A percentile compares a stretch with the other conserved stretches of the same genome.
Conservation (phyloP, 2,113 vertebrate genomes). For the Calonectris borealis region DNA sequence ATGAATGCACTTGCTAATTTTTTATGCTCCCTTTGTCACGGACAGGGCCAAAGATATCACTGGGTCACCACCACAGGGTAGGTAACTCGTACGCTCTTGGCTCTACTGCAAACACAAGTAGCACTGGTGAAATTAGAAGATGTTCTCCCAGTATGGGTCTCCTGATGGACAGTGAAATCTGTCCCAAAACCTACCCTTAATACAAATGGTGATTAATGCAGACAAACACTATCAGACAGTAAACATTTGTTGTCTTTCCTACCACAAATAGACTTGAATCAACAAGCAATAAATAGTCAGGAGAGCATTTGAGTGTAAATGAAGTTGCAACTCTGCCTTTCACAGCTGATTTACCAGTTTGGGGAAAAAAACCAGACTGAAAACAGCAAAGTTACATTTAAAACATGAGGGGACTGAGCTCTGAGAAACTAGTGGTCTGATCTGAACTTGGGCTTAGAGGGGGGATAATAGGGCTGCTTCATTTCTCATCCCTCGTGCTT, state of each 20-base stretch:
- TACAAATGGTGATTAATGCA: background rate
- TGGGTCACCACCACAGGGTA: background rate
- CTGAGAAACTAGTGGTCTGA: background rate
- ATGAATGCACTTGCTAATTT: background rate
- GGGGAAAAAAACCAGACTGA: background rate
- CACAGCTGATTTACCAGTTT: background rate
- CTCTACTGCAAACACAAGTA: background rate
- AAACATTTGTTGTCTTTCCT: background rate
- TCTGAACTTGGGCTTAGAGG: background rate
- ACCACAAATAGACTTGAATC: background rate
- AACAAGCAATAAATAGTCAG: background rate
- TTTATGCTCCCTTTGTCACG: background rate
- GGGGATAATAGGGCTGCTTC: accelerated
- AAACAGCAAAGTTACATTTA: background rate
- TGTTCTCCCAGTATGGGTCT: background rate
- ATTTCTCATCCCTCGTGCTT: background rate
- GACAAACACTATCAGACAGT: background rate
- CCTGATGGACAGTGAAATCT: background rate
- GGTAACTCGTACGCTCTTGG: background rate
- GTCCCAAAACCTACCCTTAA: background rate
- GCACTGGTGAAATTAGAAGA: background rate
- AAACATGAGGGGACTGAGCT: background rate
- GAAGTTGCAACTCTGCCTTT: background rate
- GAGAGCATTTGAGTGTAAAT: background rate
- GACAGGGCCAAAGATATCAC: background rate